Evolutionary conservation across 1,140 invertebrate species (phyloP).

Genomic region (Laupala kohalensis): DNA sequence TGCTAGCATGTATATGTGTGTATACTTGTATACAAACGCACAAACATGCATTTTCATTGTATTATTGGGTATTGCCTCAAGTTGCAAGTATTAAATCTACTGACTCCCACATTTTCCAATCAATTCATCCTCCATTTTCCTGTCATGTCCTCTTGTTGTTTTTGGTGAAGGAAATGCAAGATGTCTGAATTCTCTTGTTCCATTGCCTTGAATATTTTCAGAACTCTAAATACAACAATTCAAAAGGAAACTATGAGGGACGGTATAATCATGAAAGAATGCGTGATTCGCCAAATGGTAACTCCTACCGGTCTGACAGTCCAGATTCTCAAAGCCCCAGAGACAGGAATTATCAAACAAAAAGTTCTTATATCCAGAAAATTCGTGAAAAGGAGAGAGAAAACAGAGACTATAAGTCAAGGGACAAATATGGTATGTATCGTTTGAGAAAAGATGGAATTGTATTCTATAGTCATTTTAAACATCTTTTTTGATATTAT

Average conservation of each 20-base stretch:
- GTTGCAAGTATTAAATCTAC: too few species aligned
- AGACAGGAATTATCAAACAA: constrained; percentile 59
- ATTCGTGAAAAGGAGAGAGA: constrained; percentile 79
- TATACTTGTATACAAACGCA: too few species aligned
- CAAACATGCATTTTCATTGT: too few species aligned
- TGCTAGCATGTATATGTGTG: too few species aligned
- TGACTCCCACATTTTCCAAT: too few species aligned
- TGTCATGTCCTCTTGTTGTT: too few species aligned
- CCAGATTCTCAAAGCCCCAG: constrained; percentile 50
- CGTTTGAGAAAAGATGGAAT: not conserved
- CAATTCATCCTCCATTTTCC: too few species aligned
- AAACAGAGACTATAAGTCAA: constrained; percentile 72
- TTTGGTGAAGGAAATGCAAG: too few species aligned
- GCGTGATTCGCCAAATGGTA: constrained; percentile 59
- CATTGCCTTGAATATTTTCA: not conserved
- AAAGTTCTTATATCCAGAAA: constrained; percentile 56
- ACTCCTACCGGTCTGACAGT: constrained; percentile 57
- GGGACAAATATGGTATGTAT: constrained; percentile 65
- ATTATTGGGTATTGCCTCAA: too few species aligned
- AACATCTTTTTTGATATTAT: not conserved
- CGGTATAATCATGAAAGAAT: constrained; percentile 41
- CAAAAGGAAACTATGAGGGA: constrained; percentile 49
- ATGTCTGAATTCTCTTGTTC: too few species aligned
- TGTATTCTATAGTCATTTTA: not conserved
- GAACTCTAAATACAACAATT: constrained; percentile 54